Base-by-base conservation (phyloP, 2,113 vertebrate species). In the Chrysochloris asiatica region DNA sequence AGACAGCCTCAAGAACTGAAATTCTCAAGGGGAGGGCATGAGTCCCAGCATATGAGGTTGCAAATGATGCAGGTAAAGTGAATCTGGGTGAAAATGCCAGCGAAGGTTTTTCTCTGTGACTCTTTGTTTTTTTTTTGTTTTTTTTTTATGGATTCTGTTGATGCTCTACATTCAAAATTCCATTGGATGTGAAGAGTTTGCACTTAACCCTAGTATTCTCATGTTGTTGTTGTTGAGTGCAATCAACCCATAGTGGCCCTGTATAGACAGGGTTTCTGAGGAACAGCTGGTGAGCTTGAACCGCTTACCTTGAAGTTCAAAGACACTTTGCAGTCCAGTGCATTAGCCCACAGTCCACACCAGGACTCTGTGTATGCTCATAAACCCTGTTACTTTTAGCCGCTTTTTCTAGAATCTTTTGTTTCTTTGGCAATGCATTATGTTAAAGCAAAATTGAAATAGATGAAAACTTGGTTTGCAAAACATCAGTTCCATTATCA, bases 391-490 rank as follows among this genome's bases (percentile, higher is more conserved):
- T 75, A 86, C 71, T 36, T 83, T 43, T 45, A 33, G 24, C 4
- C 50, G 78, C 10, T n/a, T 21, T 79, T 76, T 54, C 26, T 6
- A 63, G 2, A 43, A 67, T 14, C 2, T 33, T 79, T 8, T 9
- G n/a, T 17, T 61, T 86, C 87, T 93, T 71, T 56, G 33, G 16
- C 77, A 61, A 90, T 48, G n/a, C 11, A 67, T 93, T 67, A 33
- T 7, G 88, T 67, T 65, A 73, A 93, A 56, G 7, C 36, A 36
- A 73, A 87, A 73, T 50, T 2, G 28, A 59, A 33, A 71, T 24
- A 10, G 2, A n/a, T 80, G n/a, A n/a, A n/a, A n/a, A n/a, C n/a
- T n/a, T n/a, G n/a, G n/a, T n/a, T n/a, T n/a, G 17, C 8, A 43
- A 38, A 75, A 4, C 36, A 11, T 14, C 43, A 14, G 6, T 2